phyloP scores from a whole-genome alignment of 1,140 invertebrate genomes.

The Pogonomyrmex californicus region DNA sequence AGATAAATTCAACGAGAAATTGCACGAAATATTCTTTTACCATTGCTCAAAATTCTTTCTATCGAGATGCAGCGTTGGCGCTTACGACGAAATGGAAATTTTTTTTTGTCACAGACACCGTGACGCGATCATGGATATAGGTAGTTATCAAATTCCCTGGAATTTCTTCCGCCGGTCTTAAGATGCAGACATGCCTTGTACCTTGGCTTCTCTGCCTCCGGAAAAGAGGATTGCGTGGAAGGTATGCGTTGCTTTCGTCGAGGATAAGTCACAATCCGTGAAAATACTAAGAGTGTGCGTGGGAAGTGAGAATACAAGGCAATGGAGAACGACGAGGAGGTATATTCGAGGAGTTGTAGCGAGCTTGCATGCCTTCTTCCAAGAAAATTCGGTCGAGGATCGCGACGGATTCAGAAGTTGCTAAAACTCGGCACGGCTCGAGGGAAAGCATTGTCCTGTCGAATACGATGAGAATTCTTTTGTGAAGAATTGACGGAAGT shows the following conservation, averaged over 20 bases:
- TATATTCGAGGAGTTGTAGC: constrained; percentile 33
- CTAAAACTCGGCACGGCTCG: constrained; percentile 29
- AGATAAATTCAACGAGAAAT: constrained; percentile 17
- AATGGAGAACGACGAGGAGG: constrained; percentile 34
- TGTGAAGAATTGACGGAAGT: constrained; percentile 31
- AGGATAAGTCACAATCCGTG: constrained; percentile 67
- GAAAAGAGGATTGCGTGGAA: constrained; percentile 68
- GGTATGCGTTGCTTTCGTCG: constrained; percentile 54
- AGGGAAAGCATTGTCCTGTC: constrained; percentile 46
- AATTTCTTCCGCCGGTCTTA: constrained; percentile 36
- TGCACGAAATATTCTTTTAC: not conserved
- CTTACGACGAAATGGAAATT: constrained; percentile 26
- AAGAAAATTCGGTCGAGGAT: constrained; percentile 54
- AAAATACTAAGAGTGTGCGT: constrained; percentile 54
- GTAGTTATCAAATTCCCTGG: constrained; percentile 54
- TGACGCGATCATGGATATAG: constrained; percentile 15
- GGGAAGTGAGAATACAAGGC: constrained; percentile 34
- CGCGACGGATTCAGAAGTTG: constrained; percentile 48
- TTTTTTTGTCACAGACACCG: constrained; percentile 37
- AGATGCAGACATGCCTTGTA: constrained; percentile 58
- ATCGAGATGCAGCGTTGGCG: not conserved
- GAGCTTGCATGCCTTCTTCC: constrained; percentile 34
- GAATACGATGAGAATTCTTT: constrained; percentile 42
- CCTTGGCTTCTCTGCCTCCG: constrained; percentile 30
- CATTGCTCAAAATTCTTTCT: constrained; percentile 1